A percentile compares a stretch with the other conserved stretches of the same genome.
These are phyloP conservation scores for Nebria salina DNA, from an alignment of 2,888 invertebrate genomes.

Conservation along the genomic window DNA sequence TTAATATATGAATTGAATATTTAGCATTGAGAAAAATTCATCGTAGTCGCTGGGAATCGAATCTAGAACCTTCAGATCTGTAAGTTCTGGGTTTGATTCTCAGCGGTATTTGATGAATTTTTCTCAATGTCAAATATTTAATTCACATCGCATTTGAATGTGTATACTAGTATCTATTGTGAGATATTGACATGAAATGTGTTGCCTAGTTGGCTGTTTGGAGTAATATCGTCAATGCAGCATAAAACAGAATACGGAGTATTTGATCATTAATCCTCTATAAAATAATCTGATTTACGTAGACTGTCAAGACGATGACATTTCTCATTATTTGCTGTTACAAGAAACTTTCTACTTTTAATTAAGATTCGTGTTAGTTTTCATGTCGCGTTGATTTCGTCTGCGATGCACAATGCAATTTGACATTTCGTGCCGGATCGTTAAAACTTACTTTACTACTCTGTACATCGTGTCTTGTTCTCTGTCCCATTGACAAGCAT, in stretches of 20 bases:
- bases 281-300: slow-evolving; percentile 35
- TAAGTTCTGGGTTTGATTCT: no score
- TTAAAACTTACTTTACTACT: slow-evolving; percentile 34
- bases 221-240: neutral
- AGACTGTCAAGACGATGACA: slow-evolving; percentile 30
- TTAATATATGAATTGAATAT: no score
- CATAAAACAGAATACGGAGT: slow-evolving; percentile 10
- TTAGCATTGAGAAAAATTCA: no score
- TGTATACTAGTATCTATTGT: neutral
- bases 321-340: slow-evolving; percentile 40
- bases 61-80: no score
- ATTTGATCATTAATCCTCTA: slow-evolving; percentile 39
- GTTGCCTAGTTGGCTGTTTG: neutral
- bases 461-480: neutral
- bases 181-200: slow-evolving; percentile 4
- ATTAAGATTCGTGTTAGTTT: slow-evolving; percentile 43
- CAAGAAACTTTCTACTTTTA: slow-evolving; percentile 45
- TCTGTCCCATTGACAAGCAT: neutral
- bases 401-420: slow-evolving; percentile 41
- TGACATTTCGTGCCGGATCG: slow-evolving; percentile 31
- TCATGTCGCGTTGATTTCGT: slow-evolving; percentile 43
- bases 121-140: no score
- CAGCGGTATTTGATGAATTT: no score
- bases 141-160: no score
- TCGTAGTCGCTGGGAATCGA: no score